These are phyloP conservation scores for Condylura cristata DNA, from an alignment of 2,113 vertebrate genomes.

Conservation along the genomic window DNA sequence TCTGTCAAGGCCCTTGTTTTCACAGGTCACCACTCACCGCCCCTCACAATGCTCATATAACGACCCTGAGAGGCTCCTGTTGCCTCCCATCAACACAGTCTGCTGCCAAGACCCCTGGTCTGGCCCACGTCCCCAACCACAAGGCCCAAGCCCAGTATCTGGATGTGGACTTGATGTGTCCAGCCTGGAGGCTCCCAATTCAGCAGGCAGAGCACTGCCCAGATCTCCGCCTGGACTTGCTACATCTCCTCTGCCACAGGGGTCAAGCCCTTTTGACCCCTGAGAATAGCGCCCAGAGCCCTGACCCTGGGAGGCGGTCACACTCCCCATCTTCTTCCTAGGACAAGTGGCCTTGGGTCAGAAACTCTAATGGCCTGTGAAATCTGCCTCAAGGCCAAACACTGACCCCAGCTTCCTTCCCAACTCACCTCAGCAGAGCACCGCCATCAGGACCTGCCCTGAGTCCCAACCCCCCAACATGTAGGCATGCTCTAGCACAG, in stretches of 20 bases:
- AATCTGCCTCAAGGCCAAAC: neutral
- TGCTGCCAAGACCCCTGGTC: neutral
- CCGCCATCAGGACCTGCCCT: neutral
- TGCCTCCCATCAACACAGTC: too few relatives aligned
- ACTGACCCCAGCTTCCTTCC: neutral
- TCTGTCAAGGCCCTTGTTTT: neutral
- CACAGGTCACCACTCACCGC: neutral
- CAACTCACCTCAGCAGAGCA: neutral
- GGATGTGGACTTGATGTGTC: neutral
- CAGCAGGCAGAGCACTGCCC: neutral
- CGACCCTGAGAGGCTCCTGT: too few relatives aligned
- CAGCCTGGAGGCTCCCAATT: neutral
- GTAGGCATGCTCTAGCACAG: neutral
- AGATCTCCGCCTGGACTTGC: neutral
- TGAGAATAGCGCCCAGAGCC: neutral
- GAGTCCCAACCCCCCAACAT: neutral
- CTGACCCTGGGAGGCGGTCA: neutral
- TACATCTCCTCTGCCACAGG: neutral
- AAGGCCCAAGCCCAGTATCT: neutral
- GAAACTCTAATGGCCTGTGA: neutral
- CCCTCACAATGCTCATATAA: too few relatives aligned
- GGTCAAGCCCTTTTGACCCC: neutral
- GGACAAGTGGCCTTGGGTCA: neutral
- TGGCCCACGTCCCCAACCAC: neutral
- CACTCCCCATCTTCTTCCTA: neutral